Percentiles rank a stretch among this genome's conserved stretches.
These are phyloP conservation scores for Argya squamiceps DNA, from an alignment of 2,797 vertebrate species.

Conservation along the genomic window DNA sequence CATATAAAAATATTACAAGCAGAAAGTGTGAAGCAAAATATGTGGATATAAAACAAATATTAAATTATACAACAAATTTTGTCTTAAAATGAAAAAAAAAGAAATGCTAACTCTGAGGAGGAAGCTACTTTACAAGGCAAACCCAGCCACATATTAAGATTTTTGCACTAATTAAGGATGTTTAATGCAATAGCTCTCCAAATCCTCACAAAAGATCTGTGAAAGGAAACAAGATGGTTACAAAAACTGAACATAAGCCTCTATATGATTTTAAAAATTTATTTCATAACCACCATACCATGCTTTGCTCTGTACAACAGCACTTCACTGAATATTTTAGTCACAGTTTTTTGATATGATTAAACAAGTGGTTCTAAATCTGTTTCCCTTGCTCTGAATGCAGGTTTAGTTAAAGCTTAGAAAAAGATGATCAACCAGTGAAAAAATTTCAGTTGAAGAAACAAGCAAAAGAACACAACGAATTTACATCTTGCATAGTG, in stretches of 20 bases:
- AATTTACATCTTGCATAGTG: background rate
- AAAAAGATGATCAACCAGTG: background rate
- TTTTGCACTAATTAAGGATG: background rate
- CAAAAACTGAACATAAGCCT: background rate
- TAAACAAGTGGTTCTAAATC: background rate
- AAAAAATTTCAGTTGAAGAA: background rate
- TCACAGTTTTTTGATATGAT: background rate
- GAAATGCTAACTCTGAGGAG: background rate
- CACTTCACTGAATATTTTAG: background rate
- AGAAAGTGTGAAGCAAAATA: background rate
- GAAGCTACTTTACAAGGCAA: background rate
- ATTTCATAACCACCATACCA: background rate
- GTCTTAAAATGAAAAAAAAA: background rate
- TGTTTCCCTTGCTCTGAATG: background rate
- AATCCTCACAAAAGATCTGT: background rate
- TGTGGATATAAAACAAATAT: background rate
- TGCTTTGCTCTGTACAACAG: background rate
- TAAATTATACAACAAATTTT: background rate
- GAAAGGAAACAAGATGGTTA: background rate
- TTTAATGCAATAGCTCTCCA: background rate
- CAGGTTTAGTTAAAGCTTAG: background rate
- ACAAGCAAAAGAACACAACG: background rate
- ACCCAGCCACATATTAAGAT: background rate
- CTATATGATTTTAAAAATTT: background rate
- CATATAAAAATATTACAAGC: background rate